Evolutionary conservation across 2,797 vertebrate genomes (phyloP), one percentile per base, ranked within the genome.

Genomic region (Gila robusta): DNA sequence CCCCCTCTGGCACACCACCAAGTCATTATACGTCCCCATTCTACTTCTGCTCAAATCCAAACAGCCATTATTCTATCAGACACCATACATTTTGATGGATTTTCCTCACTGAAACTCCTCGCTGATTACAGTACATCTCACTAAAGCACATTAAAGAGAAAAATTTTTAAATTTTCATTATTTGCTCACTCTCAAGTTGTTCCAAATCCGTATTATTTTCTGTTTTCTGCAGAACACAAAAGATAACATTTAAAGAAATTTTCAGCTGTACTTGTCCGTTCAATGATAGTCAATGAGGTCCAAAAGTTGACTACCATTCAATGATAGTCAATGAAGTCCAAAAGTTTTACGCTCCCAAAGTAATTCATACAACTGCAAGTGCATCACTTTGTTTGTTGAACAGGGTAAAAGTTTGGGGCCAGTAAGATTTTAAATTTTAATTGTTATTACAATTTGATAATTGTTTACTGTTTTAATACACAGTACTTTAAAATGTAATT

Each of bases 1-100:
- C 81, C 81, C 78, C 62, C 78, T 81, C 67, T 52, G 80, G 66
- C 80, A 39, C 44, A 76, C 56, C 71, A 69, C 64, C 73, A 54
- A 84, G 64, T 84, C 59, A 79, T 78, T 78, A 84, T 49, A 67
- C 23, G 6, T 39, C 47, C 35, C 64, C 41, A 35, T 76, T 66
- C 35, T 84, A 41, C 47, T 59, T 47, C 78, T 73, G 84, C 54
- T 73, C 54, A 19, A 56, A 35, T 49, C 28, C 44, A 77, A 76
- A 49, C 21, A 26, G 14, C 21, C 16, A 83, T 83, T 76, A 76
- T 71, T 82, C 21, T 56, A 71, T 71, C 32, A 59, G 81, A 41
- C 21, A n/a, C 79, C 12, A 66, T 64, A 2, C 7, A 64, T 52
- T 83, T 76, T 37, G 28, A 83, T 82, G 52, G 81, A 72, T 59